These are phyloP conservation scores for Stegodyphus mimosarum DNA, from an alignment of 1,140 invertebrate species.

Conservation along the genomic window DNA sequence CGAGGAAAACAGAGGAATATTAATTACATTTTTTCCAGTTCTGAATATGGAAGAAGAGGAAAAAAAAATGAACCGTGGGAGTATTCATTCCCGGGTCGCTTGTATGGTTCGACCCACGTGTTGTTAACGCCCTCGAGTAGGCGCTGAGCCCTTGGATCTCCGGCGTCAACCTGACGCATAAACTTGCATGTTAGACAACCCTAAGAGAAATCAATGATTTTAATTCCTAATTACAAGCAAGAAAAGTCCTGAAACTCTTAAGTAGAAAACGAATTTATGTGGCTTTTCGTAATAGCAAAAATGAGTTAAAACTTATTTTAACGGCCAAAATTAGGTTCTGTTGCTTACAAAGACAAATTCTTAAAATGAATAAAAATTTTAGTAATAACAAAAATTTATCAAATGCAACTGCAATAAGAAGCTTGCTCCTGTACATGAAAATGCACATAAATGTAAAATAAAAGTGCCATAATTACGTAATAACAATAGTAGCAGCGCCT, in stretches of 20 bases:
- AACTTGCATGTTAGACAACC: not conserved
- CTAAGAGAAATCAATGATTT: not conserved
- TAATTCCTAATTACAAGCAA: not conserved
- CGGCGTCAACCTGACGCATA: constrained; percentile 15
- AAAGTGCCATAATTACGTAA: too few relatives aligned
- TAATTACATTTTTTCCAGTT: too few relatives aligned
- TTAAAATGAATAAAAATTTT: not conserved
- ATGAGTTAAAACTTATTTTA: too few relatives aligned
- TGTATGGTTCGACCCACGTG: constrained; percentile 11
- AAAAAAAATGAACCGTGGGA: constrained; percentile 15
- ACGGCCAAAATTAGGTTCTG: too few relatives aligned
- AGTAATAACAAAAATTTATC: not conserved
- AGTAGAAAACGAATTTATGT: too few relatives aligned
- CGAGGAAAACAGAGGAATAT: too few relatives aligned
- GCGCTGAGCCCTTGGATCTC: constrained; percentile 17
- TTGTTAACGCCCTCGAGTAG: constrained; percentile 34
- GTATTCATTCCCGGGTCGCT: constrained; percentile 9
- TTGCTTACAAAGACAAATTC: not conserved
- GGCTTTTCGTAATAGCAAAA: too few relatives aligned
- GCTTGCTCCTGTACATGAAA: too few relatives aligned
- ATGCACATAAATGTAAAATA: too few relatives aligned
- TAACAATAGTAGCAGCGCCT: too few relatives aligned
- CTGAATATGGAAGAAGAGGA: not conserved
- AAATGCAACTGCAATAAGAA: too few relatives aligned
- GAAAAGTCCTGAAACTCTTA: too few relatives aligned